Conservation (phyloP, 2,888 invertebrate genomes). For the Dryomyza anilis region DNA sequence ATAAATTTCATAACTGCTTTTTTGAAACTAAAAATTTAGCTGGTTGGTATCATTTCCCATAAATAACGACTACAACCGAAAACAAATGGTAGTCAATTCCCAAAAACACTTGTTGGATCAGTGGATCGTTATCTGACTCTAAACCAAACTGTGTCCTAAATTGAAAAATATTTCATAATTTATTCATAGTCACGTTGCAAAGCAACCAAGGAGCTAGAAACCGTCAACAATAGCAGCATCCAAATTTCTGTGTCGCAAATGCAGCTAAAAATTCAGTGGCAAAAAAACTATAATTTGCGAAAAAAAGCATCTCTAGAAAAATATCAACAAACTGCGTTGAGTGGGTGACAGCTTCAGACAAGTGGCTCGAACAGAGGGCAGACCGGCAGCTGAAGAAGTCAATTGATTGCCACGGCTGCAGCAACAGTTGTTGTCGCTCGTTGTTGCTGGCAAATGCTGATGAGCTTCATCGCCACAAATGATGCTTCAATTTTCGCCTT, state of each 20-base stretch:
- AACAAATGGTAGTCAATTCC: neutral
- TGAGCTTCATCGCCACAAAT: conserved; percentile 11
- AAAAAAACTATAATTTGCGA: neutral
- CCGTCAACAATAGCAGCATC: neutral
- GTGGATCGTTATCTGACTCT: no score
- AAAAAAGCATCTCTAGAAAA: neutral
- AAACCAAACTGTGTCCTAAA: no score
- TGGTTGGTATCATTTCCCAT: no score
- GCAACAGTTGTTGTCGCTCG: neutral
- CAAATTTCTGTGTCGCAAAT: neutral
- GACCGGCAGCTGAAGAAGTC: neutral
- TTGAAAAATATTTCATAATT: conserved; percentile 33
- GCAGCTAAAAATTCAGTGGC: neutral
- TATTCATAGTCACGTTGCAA: conserved; percentile 40
- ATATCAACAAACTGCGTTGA: conserved; percentile 1
- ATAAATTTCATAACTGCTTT: no score
- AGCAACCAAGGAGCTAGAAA: conserved; percentile 27
- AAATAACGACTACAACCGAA: neutral
- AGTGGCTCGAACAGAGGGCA: neutral
- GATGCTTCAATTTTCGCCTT: conserved; percentile 2
- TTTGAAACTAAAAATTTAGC: no score
- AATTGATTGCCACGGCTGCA: neutral
- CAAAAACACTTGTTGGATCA: no score
- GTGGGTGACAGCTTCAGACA: conserved; percentile 19
- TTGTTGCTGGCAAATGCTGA: neutral